These are phyloP conservation scores for Drosophila insularis DNA, from an alignment of 1,140 invertebrate genomes.

Conservation along the genomic window DNA sequence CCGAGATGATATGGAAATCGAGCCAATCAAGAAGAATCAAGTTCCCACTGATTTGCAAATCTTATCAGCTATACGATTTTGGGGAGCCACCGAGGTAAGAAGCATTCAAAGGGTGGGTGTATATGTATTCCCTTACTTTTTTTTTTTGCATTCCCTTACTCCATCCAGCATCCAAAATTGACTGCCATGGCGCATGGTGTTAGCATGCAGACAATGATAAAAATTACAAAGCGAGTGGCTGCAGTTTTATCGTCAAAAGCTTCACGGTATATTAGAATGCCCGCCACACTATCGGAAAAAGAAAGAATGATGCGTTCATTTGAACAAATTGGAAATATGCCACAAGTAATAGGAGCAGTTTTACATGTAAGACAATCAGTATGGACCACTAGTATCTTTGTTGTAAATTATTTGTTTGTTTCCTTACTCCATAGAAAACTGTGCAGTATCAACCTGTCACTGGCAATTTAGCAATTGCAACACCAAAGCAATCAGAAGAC, in stretches of 20 bases:
- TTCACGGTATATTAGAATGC: conserved; percentile 71
- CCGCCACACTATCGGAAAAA: conserved; percentile 68
- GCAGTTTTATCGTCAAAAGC: conserved; percentile 67
- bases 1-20: conserved; percentile 68
- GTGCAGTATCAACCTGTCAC: neutral
- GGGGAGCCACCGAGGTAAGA: conserved; percentile 70
- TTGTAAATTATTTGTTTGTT: neutral
- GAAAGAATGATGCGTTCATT: conserved; percentile 67
- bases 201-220: conserved; percentile 55
- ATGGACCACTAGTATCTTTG: no score
- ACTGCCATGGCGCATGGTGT: conserved; percentile 64
- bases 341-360: conserved; percentile 68
- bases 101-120: neutral
- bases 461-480: conserved; percentile 1
- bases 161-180: conserved; percentile 65
- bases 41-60: conserved; percentile 73
- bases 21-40: conserved; percentile 57
- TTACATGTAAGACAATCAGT: conserved; percentile 42
- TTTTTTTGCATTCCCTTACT: neutral
- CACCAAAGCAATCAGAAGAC: conserved; percentile 35
- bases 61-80: conserved; percentile 61
- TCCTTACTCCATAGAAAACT: neutral
- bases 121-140: conserved; percentile 27
- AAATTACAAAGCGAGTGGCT: conserved; percentile 69
- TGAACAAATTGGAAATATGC: conserved; percentile 65